Evolutionary conservation across 1,140 invertebrate genomes (phyloP).

Genomic region (Caenorhabditis latens): DNA sequence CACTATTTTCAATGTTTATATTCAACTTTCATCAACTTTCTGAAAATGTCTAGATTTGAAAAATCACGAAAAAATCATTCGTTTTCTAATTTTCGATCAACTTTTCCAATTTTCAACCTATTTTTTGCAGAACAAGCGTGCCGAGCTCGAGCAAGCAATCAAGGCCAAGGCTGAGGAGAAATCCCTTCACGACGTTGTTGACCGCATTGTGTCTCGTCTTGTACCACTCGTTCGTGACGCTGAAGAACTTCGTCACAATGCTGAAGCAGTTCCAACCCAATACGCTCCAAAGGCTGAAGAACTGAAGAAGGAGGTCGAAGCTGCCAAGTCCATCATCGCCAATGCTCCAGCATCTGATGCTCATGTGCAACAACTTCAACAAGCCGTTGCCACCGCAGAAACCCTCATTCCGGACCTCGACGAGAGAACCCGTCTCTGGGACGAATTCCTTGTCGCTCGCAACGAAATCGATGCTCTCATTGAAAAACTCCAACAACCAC

Average conservation of each 20-base stretch:
- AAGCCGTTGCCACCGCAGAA: conserved; percentile 60
- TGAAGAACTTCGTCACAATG: conserved; percentile 34
- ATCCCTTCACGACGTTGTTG: conserved; percentile 37
- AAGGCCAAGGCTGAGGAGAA: conserved; percentile 50
- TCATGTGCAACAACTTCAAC: conserved; percentile 38
- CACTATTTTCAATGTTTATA: not conserved
- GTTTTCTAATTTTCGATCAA: too few relatives aligned
- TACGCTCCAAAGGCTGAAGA: conserved; percentile 52
- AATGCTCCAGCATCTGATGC: conserved; percentile 57
- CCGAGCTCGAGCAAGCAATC: conserved; percentile 45
- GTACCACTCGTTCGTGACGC: conserved; percentile 40
- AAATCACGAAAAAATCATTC: not conserved
- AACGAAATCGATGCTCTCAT: conserved; percentile 56
- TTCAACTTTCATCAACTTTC: not conserved
- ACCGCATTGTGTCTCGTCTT: conserved; percentile 38
- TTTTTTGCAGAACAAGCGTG: conserved; percentile 53
- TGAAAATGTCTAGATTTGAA: too few relatives aligned
- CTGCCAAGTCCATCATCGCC: conserved; percentile 49
- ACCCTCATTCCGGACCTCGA: conserved; percentile 58
- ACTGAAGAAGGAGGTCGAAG: conserved; percentile 43
- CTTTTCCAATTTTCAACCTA: not conserved
- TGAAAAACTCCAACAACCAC: conserved; percentile 57
- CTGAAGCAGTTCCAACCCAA: conserved; percentile 50
- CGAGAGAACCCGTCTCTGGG: conserved; percentile 59
- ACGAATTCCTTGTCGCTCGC: conserved; percentile 66